Evolutionary conservation across 1,140 invertebrate species (phyloP), one percentile per base, ranked within the genome.

Genomic region (Pectinophora gossypiella): DNA sequence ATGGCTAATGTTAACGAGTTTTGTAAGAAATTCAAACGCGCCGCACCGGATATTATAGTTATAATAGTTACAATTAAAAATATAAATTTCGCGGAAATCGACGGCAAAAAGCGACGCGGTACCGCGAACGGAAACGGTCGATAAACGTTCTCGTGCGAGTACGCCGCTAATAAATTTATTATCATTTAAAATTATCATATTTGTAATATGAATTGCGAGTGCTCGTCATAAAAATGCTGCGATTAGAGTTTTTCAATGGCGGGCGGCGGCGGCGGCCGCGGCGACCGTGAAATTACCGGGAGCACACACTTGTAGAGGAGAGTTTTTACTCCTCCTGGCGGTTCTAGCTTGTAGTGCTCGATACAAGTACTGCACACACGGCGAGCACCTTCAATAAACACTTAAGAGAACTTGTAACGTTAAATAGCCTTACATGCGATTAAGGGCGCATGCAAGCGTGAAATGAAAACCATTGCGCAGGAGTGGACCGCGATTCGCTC

Each of bases 121-220:
- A 72, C 63, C 21, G 38, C 40, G 61, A 76, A 68, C 76, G 70
- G 76, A 77, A 77, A 68, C 69, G 63, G 44, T 59, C 70, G 76
- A 77, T 83, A 77, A 83, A 77, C 61, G 67, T 48, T 75, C 64
- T 57, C 44, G 56, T 57, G 60, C 58, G 61, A 48, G 38, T n/a
- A 43, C 36, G 16, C 42, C 44, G 49, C 48, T 68, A 61, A 70
- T 68, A 67, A 68, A 75, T 75, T 76, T 72, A 76, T 79, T 71
- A 75, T 62, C 59, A 70, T 69, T 69, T 59, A 52, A 59, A 67
- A 77, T 82, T 80, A 80, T 76, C 69, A 75, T 75, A 75, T 76
- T 76, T 69, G 67, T 72, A 32, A n/a, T 67, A 73, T 72, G 63
- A 76, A 72, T 66, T 69, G 64, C 57, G 55, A 69, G 56, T 62